Evolutionary conservation across 1,140 invertebrate species (phyloP), one percentile per base, ranked within the genome.

Genomic region (Papilio polyxenes): DNA sequence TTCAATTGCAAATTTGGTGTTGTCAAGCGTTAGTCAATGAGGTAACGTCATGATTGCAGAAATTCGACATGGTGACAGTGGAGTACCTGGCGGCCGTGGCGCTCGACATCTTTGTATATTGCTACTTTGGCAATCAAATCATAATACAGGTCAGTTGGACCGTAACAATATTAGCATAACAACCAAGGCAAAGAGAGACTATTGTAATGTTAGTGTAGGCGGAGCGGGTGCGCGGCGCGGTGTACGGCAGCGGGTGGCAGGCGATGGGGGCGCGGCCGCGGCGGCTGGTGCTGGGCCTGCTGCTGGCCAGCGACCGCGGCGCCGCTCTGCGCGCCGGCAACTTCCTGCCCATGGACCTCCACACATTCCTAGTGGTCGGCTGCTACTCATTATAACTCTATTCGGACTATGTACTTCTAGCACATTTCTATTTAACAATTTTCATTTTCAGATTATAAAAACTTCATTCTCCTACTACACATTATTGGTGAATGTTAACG

Each of bases 401-500:
- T 59, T 20, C 56, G 8, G 17, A n/a, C 8, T 59, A 59, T 53
- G 10, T 11, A 53, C 51, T 53, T 53, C 51, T 3, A 6, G 51
- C 10, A 13, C 17, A 74, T 10, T 74, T 10, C 23, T 23, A 69
- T 69, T 7, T 37, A 10, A n/a, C 1, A 56, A 62, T 82, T 81
- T 83, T 82, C 87, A 11, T 92, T 93, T 78, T 56, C 91, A 94
- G 92, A 94, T 94, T 69, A 91, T 94, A 82, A 94, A 94, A 82
- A 94, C 92, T 10, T 93, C 92, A 5, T 94, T 94, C 69, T 94
- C 92, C 2, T 94, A 94, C 62, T 94, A 93, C 83, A 94, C 92
- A 2, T 81, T 94, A 0, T 77, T 94, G 20, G 92, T 92, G 0
- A 94, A 93, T 72, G 89, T 94, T 0, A 94, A 94, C 74, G 90